Evolutionary conservation across 2,797 vertebrate genomes (phyloP).

Genomic region (Pipistrellus nathusii): DNA sequence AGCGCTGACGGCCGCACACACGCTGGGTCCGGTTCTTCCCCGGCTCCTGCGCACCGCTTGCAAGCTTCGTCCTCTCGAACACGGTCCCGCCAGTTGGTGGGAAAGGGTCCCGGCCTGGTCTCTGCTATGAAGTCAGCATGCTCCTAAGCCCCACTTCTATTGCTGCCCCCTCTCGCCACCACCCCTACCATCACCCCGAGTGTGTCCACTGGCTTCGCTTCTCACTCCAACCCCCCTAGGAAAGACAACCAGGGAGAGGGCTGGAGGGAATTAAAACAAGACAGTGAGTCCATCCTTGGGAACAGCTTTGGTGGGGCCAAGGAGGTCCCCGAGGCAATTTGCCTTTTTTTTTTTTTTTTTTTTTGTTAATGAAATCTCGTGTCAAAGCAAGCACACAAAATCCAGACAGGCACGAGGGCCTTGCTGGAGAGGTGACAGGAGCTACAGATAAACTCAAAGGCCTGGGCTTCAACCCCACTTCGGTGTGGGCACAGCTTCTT

Average conservation of each 20-base stretch:
- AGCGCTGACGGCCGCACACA: background rate
- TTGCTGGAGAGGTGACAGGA: background rate
- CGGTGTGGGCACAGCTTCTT: background rate
- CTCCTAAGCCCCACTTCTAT: background rate
- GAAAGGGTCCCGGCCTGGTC: background rate
- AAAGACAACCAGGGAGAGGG: background rate
- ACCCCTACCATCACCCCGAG: background rate
- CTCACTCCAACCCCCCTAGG: background rate
- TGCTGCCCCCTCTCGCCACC: background rate
- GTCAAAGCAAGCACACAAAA: slow-evolving; percentile 64
- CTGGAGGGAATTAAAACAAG: slow-evolving; percentile 74
- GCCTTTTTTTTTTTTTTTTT: background rate
- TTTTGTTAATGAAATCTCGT: slow-evolving; percentile 7
- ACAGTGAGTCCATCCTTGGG: slow-evolving; percentile 77
- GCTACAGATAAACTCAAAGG: slow-evolving; percentile 18
- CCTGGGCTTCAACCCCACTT: background rate
- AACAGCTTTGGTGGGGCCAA: slow-evolving; percentile 66
- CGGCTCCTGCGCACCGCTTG: background rate
- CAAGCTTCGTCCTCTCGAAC: slow-evolving; percentile 60
- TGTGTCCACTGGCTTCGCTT: background rate
- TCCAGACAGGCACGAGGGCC: background rate
- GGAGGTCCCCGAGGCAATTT: slow-evolving; percentile 68
- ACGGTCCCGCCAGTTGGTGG: background rate
- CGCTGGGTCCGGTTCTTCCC: background rate
- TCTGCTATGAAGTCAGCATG: rapidly evolving